A percentile compares a stretch with the other conserved stretches of the same genome.
These are phyloP conservation scores for Caenorhabditis panamensis DNA, from an alignment of 2,888 invertebrate genomes.

Conservation along the genomic window DNA sequence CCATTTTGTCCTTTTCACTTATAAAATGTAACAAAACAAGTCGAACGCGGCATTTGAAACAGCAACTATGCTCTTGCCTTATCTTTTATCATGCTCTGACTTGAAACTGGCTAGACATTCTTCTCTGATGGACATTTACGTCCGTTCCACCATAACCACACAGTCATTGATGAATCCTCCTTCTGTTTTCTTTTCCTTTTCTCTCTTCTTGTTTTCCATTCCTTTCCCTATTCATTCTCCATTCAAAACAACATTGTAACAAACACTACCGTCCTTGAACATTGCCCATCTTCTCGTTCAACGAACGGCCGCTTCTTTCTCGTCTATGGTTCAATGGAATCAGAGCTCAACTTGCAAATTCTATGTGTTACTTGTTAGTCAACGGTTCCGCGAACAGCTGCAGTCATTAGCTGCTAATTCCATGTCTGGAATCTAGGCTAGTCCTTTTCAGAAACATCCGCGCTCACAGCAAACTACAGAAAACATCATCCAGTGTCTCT, in stretches of 20 bases:
- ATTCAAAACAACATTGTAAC: conserved; percentile 25
- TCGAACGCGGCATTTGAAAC: neutral
- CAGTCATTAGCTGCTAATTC: too few species aligned
- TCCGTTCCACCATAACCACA: neutral
- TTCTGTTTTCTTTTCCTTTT: conserved; percentile 2
- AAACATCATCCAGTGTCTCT: too few species aligned
- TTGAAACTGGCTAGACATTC: too few species aligned
- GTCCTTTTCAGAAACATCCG: too few species aligned
- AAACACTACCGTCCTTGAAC: conserved; percentile 12
- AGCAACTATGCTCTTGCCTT: neutral
- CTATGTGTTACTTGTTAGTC: too few species aligned
- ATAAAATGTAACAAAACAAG: neutral
- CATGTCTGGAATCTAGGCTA: too few species aligned
- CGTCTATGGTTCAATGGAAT: too few species aligned
- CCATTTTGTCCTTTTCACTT: neutral
- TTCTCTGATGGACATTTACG: too few species aligned
- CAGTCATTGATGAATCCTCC: too few species aligned
- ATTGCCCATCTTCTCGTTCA: neutral
- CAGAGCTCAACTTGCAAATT: too few species aligned
- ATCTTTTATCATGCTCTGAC: neutral
- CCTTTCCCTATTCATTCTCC: neutral
- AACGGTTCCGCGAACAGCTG: too few species aligned
- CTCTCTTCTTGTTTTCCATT: neutral
- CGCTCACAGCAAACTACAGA: too few species aligned
- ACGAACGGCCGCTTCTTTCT: neutral